Conservation (phyloP, 2,888 invertebrate species). For the Galerucella pusilla region DNA sequence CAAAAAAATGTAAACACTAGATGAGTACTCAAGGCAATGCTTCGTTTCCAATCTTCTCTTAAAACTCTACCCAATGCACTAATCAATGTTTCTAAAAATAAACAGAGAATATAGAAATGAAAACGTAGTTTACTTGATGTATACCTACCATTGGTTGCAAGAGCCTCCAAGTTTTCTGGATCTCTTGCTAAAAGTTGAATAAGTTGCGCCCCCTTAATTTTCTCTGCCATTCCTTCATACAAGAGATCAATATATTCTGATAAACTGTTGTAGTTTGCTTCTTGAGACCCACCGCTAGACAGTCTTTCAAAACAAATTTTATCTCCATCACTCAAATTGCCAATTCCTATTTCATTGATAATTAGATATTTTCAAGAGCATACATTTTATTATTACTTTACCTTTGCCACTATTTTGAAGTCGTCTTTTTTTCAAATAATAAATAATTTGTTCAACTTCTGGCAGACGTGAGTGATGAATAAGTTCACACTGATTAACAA, state of each 20-base stretch:
- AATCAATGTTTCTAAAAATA: slow-evolving; percentile 84
- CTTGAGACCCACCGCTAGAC: slow-evolving; percentile 64
- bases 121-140: neutral
- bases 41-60: slow-evolving; percentile 97
- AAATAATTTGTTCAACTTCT: slow-evolving; percentile 89
- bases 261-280: slow-evolving; percentile 82
- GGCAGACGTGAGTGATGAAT: slow-evolving; percentile 84
- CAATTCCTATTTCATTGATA: slow-evolving; percentile 36
- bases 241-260: slow-evolving; percentile 95
- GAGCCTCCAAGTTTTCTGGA: slow-evolving; percentile 92
- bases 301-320: slow-evolving; percentile 47
- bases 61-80: slow-evolving; percentile 95
- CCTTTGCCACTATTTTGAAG: slow-evolving; percentile 61
- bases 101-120: neutral
- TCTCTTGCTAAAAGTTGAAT: slow-evolving; percentile 92
- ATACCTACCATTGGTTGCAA: slow-evolving; percentile 87
- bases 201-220: slow-evolving; percentile 90
- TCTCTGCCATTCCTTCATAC: slow-evolving; percentile 94
- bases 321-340: slow-evolving; percentile 44
- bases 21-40: slow-evolving; percentile 95
- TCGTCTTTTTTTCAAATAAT: slow-evolving; percentile 85
- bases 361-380: neutral
- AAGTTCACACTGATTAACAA: slow-evolving; percentile 86
- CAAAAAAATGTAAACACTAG: slow-evolving; percentile 97
- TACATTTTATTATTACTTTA: slow-evolving; percentile 38